These are phyloP conservation scores for Enchytraeus crypticus DNA, from an alignment of 2,888 invertebrate species.

Conservation along the genomic window DNA sequence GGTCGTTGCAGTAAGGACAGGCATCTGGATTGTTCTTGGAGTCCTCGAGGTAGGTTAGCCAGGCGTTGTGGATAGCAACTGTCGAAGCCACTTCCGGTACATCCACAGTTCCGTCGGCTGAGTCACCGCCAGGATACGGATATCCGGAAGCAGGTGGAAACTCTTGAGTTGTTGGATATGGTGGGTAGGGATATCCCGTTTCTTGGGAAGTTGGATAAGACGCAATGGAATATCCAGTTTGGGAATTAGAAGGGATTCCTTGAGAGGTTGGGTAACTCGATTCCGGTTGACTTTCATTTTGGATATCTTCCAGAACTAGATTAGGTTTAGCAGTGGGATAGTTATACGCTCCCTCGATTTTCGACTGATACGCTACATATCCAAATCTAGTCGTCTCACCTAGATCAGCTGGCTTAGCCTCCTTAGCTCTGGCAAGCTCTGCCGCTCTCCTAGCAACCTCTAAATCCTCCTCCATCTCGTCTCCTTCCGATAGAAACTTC, in stretches of 20 bases:
- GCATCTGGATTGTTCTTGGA: background rate
- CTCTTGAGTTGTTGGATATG: too few species aligned
- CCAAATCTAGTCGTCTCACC: background rate
- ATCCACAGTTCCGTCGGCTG: background rate
- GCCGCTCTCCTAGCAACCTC: background rate
- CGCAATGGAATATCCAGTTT: background rate
- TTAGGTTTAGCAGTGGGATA: background rate
- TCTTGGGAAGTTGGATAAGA: background rate
- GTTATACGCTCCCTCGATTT: background rate
- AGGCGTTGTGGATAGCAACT: background rate
- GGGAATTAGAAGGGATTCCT: too few species aligned
- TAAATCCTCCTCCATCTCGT: background rate
- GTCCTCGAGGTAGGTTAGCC: background rate
- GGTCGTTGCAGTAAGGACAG: background rate
- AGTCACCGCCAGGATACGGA: background rate
- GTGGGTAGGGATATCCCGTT: background rate
- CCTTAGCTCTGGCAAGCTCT: background rate
- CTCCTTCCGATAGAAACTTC: background rate
- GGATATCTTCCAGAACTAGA: too few species aligned
- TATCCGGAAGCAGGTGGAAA: background rate
- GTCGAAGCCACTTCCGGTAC: background rate
- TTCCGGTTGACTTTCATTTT: too few species aligned
- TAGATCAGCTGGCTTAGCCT: background rate
- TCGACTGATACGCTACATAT: background rate
- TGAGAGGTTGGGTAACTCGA: too few species aligned